A percentile compares a stretch with the other conserved stretches of the same genome.
These are phyloP conservation scores for Drosophila erecta DNA, from an alignment of 1,140 invertebrate genomes.

Conservation along the genomic window DNA sequence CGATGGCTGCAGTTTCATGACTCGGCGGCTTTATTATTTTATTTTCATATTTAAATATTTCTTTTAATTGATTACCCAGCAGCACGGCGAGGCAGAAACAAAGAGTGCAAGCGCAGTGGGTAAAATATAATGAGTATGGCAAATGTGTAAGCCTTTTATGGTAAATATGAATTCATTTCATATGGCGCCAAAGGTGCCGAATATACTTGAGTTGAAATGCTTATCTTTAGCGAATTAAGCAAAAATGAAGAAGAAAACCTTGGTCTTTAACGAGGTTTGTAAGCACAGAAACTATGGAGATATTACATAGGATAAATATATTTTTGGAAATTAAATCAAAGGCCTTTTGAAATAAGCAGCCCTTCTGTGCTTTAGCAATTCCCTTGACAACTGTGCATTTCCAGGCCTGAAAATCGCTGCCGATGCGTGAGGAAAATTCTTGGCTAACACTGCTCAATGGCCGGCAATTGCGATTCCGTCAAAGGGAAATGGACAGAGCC, in stretches of 20 bases:
- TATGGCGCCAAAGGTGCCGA: too few relatives aligned
- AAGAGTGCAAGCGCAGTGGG: neutral
- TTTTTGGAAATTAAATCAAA: too few relatives aligned
- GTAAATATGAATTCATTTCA: neutral
- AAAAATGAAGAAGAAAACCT: too few relatives aligned
- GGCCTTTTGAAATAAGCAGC: neutral
- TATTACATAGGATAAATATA: too few relatives aligned
- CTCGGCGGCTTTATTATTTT: slow-evolving; percentile 17
- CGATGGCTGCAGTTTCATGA: slow-evolving; percentile 34
- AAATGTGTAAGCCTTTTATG: neutral
- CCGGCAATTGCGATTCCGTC: slow-evolving; percentile 6
- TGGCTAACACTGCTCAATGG: slow-evolving; percentile 23
- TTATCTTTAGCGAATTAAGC: too few relatives aligned
- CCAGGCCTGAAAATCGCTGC: neutral
- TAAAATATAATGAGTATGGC: neutral
- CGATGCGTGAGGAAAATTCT: neutral
- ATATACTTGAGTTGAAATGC: too few relatives aligned
- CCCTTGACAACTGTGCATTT: neutral
- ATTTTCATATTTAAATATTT: slow-evolving; percentile 44
- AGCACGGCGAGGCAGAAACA: too few relatives aligned
- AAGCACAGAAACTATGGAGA: too few relatives aligned
- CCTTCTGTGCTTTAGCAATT: slow-evolving; percentile 1
- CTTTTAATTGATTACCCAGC: slow-evolving; percentile 39
- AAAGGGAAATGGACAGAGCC: slow-evolving; percentile 25
- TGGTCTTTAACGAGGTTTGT: too few relatives aligned